A percentile compares a stretch with the other conserved stretches of the same genome.
These are phyloP conservation scores for Lasioglossum zephyrum DNA, from an alignment of 2,888 invertebrate genomes.

Conservation along the genomic window DNA sequence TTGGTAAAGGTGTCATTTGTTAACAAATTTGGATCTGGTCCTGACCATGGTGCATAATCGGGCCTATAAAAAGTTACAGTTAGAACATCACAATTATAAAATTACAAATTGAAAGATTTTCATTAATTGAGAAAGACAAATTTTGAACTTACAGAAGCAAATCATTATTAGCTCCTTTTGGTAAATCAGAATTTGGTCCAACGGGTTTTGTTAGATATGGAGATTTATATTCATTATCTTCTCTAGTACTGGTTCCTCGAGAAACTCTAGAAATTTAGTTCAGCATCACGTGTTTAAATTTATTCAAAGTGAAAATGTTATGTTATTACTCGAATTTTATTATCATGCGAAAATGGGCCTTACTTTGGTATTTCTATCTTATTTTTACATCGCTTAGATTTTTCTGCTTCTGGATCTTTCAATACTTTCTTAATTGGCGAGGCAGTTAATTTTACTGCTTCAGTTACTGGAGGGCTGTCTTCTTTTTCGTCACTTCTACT, in stretches of 20 bases:
- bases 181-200: slow-evolving; percentile 90
- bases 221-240: slow-evolving; percentile 87
- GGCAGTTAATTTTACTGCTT: slow-evolving; percentile 81
- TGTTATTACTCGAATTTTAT: slow-evolving; percentile 7
- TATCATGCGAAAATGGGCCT: slow-evolving; percentile 58
- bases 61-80: slow-evolving; percentile 85
- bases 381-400: slow-evolving; percentile 82
- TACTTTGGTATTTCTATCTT: slow-evolving; percentile 84
- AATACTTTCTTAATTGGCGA: slow-evolving; percentile 81
- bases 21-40: slow-evolving; percentile 89
- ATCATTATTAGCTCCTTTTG: slow-evolving; percentile 92
- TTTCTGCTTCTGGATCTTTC: slow-evolving; percentile 79
- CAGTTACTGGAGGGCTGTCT: slow-evolving; percentile 81
- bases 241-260: slow-evolving; percentile 84
- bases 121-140: slow-evolving; percentile 2
- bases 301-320: not conserved
- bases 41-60: slow-evolving; percentile 94
- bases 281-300: not conserved
- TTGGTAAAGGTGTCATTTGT: slow-evolving; percentile 76
- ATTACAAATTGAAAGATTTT: not conserved
- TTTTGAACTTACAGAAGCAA: slow-evolving; percentile 89
- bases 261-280: slow-evolving; percentile 78
- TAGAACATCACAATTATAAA: not conserved
- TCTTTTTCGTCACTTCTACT: slow-evolving; percentile 81
- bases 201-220: slow-evolving; percentile 86